Evolutionary conservation across 2,797 vertebrate species (phyloP).

Genomic region (Alcedo atthis): DNA sequence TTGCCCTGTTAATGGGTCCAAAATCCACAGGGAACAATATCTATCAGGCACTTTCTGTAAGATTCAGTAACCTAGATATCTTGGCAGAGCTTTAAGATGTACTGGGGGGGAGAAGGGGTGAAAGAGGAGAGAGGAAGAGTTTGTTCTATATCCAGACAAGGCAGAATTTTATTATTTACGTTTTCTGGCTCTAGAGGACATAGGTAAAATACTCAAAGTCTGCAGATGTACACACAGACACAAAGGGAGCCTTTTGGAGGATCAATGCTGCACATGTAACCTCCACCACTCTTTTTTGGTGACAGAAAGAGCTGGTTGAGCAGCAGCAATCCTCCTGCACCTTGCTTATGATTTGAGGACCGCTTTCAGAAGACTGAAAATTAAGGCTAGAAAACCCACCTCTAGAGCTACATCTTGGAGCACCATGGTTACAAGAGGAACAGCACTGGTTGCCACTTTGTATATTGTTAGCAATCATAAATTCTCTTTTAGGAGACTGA

Average conservation of each 20-base stretch:
- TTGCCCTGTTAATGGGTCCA: constrained; percentile 49
- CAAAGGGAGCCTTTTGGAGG: not conserved
- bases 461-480: not conserved
- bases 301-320: not conserved
- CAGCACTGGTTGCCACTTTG: not conserved
- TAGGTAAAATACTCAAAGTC: not conserved
- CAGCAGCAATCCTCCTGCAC: not conserved
- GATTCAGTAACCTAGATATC: constrained; percentile 24
- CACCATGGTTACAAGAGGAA: not conserved
- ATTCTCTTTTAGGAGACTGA: not conserved
- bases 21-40: constrained; percentile 21
- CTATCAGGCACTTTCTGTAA: constrained; percentile 36
- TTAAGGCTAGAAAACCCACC: not conserved
- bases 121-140: not conserved
- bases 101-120: not conserved
- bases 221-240: not conserved
- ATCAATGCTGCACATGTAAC: not conserved
- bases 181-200: not conserved
- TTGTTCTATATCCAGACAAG: not conserved
- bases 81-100: not conserved
- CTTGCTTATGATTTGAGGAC: not conserved
- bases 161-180: not conserved
- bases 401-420: not conserved
- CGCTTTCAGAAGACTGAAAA: not conserved
- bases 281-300: not conserved